phyloP scores from a whole-genome alignment of 2,113 vertebrate species.

The Tiliqua scincoides region DNA sequence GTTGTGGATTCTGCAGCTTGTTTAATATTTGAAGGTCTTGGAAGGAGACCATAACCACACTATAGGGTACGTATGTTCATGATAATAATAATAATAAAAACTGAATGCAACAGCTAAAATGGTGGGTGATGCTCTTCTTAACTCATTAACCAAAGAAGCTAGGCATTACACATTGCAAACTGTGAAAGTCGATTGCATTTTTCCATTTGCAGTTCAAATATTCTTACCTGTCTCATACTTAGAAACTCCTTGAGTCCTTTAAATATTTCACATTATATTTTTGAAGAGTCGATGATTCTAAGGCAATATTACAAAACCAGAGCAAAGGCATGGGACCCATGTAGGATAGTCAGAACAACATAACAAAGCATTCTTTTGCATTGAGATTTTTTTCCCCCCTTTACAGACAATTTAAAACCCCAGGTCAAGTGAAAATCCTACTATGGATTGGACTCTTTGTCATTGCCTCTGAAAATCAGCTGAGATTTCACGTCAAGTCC shows the following conservation, averaged over 20 bases:
- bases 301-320: not conserved
- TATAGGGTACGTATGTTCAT: conserved; percentile 44
- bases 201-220: conserved; percentile 16
- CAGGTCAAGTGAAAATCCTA: too few species aligned
- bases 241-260: conserved; percentile 29
- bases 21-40: conserved; percentile 69
- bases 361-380: not conserved
- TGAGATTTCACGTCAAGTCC: too few species aligned
- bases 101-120: conserved; percentile 26
- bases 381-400: too few species aligned
- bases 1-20: conserved; percentile 25
- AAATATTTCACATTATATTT: not conserved
- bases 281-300: not conserved
- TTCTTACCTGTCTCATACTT: not conserved
- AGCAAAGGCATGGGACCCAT: not conserved
- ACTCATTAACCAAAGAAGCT: conserved; percentile 59
- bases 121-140: conserved; percentile 13
- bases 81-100: conserved; percentile 39
- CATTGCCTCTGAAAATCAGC: too few species aligned
- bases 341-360: not conserved
- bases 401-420: too few species aligned
- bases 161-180: conserved; percentile 54
- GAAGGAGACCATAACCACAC: conserved; percentile 56
- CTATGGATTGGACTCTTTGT: too few species aligned
- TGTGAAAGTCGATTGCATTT: too few species aligned